A percentile compares a stretch with the other conserved stretches of the same genome.
These are phyloP conservation scores for Conistra vaccinii DNA, from an alignment of 2,888 invertebrate genomes.

Conservation along the genomic window DNA sequence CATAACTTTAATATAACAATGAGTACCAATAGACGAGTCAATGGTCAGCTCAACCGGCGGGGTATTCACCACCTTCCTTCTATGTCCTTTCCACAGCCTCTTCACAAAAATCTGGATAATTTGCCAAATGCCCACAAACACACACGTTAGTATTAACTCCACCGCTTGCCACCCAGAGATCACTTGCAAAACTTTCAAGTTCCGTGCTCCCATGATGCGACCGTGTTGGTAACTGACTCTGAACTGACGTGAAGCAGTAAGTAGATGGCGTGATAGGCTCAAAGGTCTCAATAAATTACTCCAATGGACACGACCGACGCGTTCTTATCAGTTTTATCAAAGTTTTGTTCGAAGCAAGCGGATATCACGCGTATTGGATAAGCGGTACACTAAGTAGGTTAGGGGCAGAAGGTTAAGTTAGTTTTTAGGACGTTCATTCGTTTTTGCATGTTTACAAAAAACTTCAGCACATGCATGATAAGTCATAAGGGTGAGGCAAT, in stretches of 20 bases:
- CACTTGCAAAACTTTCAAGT: slow-evolving; percentile 77
- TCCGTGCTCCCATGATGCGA: slow-evolving; percentile 77
- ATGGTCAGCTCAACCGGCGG: slow-evolving; percentile 82
- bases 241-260: neutral
- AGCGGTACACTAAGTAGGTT: slow-evolving; percentile 1
- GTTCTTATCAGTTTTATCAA: slow-evolving; percentile 79
- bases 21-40: slow-evolving; percentile 85
- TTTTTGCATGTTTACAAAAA: too few species aligned
- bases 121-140: slow-evolving; percentile 84
- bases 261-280: slow-evolving; percentile 69
- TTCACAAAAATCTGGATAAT: slow-evolving; percentile 79
- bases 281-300: slow-evolving; percentile 77
- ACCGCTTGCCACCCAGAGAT: slow-evolving; percentile 85
- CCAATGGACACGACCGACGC: slow-evolving; percentile 65
- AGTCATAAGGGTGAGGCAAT: too few species aligned
- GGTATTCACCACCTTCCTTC: slow-evolving; percentile 77
- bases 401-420: slow-evolving; percentile 28
- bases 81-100: slow-evolving; percentile 84
- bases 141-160: slow-evolving; percentile 80
- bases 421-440: neutral
- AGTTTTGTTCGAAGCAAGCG: slow-evolving; percentile 72
- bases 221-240: slow-evolving; percentile 31
- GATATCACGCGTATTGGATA: slow-evolving; percentile 64
- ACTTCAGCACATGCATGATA: too few species aligned
- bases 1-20: slow-evolving; percentile 87